Percentiles rank a stretch among this genome's conserved stretches.
Conservation (phyloP, 1,140 invertebrate species). For the Hestina assimilis region DNA sequence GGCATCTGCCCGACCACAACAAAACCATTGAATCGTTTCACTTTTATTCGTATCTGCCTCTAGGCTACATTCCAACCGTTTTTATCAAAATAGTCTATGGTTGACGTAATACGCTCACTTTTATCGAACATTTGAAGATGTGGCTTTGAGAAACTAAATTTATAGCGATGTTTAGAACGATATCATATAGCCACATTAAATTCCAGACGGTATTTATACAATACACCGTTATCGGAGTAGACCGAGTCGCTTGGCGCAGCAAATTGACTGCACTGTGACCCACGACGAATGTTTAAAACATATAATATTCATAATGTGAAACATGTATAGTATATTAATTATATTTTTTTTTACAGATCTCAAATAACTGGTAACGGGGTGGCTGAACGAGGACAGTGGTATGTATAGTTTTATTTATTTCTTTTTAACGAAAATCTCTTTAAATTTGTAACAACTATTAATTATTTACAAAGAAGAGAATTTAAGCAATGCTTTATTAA, state of each 20-base stretch:
- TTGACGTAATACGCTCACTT: slow-evolving; percentile 22
- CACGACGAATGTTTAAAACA: no score
- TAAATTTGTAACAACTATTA: no score
- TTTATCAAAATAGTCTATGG: slow-evolving; percentile 27
- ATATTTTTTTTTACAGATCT: slow-evolving; percentile 54
- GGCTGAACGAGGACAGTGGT: slow-evolving; percentile 69
- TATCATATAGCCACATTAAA: background rate
- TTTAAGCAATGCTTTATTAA: no score
- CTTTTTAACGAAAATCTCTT: background rate
- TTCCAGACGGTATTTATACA: slow-evolving; percentile 1
- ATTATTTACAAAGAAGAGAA: no score
- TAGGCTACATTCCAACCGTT: slow-evolving; percentile 20
- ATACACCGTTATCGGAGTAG: slow-evolving; percentile 7
- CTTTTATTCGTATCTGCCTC: slow-evolving; percentile 27
- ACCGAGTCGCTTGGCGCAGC: background rate
- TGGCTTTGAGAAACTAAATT: slow-evolving; percentile 2
- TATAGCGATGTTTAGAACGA: background rate
- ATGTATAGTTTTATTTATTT: slow-evolving; percentile 6
- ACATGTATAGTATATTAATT: no score
- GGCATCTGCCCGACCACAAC: background rate
- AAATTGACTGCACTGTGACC: slow-evolving; percentile 1
- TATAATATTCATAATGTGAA: no score
- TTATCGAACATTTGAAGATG: slow-evolving; percentile 1
- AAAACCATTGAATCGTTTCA: slow-evolving; percentile 34
- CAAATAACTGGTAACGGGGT: slow-evolving; percentile 44